Percentiles rank a stretch among this genome's conserved stretches.
Evolutionary conservation across 2,888 invertebrate species (phyloP).

Genomic region (Mythimna loreyi): DNA sequence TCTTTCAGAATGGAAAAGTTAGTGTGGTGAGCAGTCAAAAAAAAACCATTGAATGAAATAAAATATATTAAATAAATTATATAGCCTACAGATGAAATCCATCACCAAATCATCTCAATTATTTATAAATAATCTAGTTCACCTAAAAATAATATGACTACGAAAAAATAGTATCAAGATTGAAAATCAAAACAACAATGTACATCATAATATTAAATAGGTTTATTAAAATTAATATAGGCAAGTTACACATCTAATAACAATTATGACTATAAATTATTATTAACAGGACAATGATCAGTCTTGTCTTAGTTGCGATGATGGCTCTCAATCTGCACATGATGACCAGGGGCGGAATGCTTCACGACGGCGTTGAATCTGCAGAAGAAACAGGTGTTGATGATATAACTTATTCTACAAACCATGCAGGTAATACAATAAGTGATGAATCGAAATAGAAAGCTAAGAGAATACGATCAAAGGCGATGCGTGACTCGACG

Average conservation of each 20-base stretch:
- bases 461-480: constrained; percentile 35
- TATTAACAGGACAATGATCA: constrained; percentile 61
- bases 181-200: constrained; percentile 24
- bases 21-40: no score
- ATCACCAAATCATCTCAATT: no score
- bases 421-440: constrained; percentile 18
- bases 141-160: no score
- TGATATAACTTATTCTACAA: constrained; percentile 8
- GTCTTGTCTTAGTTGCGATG: constrained; percentile 78
- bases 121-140: no score
- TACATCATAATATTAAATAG: constrained; percentile 65
- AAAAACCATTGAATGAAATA: no score
- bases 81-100: no score
- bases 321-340: constrained; percentile 81
- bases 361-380: constrained; percentile 92
- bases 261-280: constrained; percentile 71
- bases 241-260: constrained; percentile 85
- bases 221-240: constrained; percentile 69
- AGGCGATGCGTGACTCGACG: constrained; percentile 53
- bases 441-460: constrained; percentile 45
- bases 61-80: no score
- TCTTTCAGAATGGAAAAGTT: no score
- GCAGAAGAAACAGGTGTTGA: constrained; percentile 55
- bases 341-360: constrained; percentile 87
- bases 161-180: no score